A percentile compares a stretch with the other conserved stretches of the same genome.
Conservation (phyloP, 1,140 invertebrate species). For the Mya arenaria region DNA sequence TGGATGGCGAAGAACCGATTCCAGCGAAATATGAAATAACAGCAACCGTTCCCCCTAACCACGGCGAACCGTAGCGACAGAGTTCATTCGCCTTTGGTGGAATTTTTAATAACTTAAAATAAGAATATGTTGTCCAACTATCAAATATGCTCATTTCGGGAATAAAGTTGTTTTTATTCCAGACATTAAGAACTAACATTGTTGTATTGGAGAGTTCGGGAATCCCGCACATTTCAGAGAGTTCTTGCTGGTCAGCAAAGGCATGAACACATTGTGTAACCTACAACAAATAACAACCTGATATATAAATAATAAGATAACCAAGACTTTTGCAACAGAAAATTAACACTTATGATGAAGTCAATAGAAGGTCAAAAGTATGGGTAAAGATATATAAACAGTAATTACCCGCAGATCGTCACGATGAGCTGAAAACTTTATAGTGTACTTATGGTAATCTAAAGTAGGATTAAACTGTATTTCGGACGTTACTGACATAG, state of each 20-base stretch:
- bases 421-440: slow-evolving; percentile 11
- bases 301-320: not conserved
- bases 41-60: slow-evolving; percentile 55
- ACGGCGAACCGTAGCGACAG: slow-evolving; percentile 58
- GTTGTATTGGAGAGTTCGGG: slow-evolving; percentile 32
- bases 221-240: slow-evolving; percentile 56
- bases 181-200: slow-evolving; percentile 39
- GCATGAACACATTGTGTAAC: slow-evolving; percentile 51
- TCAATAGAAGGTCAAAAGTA: too few relatives aligned
- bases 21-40: slow-evolving; percentile 59
- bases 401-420: slow-evolving; percentile 50
- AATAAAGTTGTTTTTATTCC: slow-evolving; percentile 60
- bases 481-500: slow-evolving; percentile 7
- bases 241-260: slow-evolving; percentile 19
- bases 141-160: slow-evolving; percentile 26
- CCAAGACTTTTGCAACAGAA: not conserved
- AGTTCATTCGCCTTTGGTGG: slow-evolving; percentile 35
- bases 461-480: slow-evolving; percentile 41
- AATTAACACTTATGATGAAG: not conserved
- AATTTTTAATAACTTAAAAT: slow-evolving; percentile 50
- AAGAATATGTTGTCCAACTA: slow-evolving; percentile 44
- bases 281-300: not conserved
- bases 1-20: slow-evolving; percentile 17
- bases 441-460: slow-evolving; percentile 41
- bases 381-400: too few relatives aligned